Base-by-base conservation (phyloP, 2,113 vertebrate species). In the Triplophysa dalaica region DNA sequence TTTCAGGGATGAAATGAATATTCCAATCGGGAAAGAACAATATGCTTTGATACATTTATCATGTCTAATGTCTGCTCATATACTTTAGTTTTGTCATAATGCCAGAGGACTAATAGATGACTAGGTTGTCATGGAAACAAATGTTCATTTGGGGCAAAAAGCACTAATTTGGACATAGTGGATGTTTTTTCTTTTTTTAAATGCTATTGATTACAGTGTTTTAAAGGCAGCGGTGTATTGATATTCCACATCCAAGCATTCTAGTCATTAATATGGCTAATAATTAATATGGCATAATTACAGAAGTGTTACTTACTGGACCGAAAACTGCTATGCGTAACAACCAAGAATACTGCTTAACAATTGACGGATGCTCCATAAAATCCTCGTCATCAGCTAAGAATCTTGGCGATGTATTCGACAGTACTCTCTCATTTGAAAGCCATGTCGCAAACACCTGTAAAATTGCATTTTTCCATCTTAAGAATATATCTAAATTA, bases 71-170 rank as follows among this genome's bases (percentile, higher is more conserved):
- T 58, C 54, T 58, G 19, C n/a, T 58, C 26, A 43, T 41, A 43
- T 62, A 75, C 60, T 75, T 58, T 63, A 75, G 14, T 12, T 22
- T 43, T 60, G 76, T 66, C 76, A 68, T 54, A 19, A 58, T 68
- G 29, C 50, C 64, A 60, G 50, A 56, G 54, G 56, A 73, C 38
- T 67, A 45, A 64, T 75, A 68, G 73, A 73, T 81, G 72, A 70
- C 56, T 8, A 64, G 21, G 75, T 81, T 76, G 75, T 81, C 76
- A 76, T 81, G 74, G 73, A 69, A 81, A 78, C 70, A 29, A 33
- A 79, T 79, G 66, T 54, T 69, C 33, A 48, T 14, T 14, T 63
- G 24, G 58, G 56, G 50, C 75, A 78, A 26, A 70, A 43, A 75
- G 43, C 48, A 63, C 73, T 50, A 48, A 63, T 63, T 75, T 75